phyloP scores from a whole-genome alignment of 2,113 vertebrate species.

The Eptesicus fuscus region DNA sequence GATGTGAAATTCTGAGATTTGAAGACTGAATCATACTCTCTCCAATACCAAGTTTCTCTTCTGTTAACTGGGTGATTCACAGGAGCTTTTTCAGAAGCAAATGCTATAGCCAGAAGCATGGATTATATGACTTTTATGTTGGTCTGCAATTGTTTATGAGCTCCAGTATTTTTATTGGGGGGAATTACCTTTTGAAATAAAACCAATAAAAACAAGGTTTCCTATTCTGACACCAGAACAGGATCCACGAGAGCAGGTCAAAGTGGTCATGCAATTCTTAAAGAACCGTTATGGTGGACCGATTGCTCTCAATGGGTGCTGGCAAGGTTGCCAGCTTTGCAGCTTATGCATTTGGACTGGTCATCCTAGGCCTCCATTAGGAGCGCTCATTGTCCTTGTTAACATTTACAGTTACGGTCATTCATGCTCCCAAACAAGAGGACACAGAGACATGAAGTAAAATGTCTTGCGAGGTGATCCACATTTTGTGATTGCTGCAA shows the following conservation, averaged over 20 bases:
- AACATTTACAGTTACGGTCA: conserved; percentile 85
- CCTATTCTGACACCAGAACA: conserved; percentile 82
- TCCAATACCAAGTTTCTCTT: conserved; percentile 71
- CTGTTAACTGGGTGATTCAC: conserved; percentile 68
- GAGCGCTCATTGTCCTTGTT: not conserved
- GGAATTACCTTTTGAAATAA: conserved; percentile 90
- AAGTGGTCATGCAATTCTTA: conserved; percentile 89
- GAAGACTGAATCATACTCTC: conserved; percentile 59
- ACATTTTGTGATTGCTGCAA: conserved; percentile 87
- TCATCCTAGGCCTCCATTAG: conserved; percentile 82
- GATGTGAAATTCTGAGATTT: conserved; percentile 52
- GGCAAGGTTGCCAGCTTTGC: conserved; percentile 89
- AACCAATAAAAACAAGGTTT: conserved; percentile 85
- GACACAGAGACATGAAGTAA: conserved; percentile 87
- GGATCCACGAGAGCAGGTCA: conserved; percentile 90
- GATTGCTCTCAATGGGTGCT: conserved; percentile 88
- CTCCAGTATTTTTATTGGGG: conserved; percentile 91
- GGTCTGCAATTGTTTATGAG: conserved; percentile 88
- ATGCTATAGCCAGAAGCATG: conserved; percentile 85
- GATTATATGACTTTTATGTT: conserved; percentile 90
- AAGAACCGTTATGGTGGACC: conserved; percentile 91
- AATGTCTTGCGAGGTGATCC: conserved; percentile 88
- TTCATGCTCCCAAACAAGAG: conserved; percentile 89
- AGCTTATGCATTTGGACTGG: conserved; percentile 88
- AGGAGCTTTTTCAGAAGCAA: conserved; percentile 65